A percentile compares a stretch with the other conserved stretches of the same genome.
Evolutionary conservation across 2,113 vertebrate species (phyloP).

Genomic region (Passer domesticus): DNA sequence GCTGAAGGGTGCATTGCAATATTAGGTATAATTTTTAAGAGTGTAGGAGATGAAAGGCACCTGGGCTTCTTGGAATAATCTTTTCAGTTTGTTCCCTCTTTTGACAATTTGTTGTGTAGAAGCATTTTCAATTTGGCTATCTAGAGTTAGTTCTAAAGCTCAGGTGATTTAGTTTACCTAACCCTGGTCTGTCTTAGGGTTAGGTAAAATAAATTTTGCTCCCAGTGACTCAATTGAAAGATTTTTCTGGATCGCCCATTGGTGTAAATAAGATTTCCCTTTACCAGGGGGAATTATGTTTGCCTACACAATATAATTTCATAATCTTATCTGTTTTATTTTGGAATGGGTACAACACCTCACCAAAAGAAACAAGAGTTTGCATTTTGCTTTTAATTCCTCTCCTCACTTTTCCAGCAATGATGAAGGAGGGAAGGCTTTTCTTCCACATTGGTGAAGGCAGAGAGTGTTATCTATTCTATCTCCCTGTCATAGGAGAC

Average conservation of each 20-base stretch:
- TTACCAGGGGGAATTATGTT: not conserved
- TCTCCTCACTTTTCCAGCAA: not conserved
- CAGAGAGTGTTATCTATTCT: not conserved
- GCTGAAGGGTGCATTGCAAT: not conserved
- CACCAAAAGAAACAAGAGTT: not conserved
- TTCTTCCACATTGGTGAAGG: rapidly evolving
- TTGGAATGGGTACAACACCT: not conserved
- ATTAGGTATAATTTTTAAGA: not conserved
- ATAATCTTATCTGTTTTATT: not conserved
- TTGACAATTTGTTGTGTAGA: not conserved
- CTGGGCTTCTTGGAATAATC: not conserved
- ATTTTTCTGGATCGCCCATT: not conserved
- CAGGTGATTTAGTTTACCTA: not conserved
- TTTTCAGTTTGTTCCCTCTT: not conserved
- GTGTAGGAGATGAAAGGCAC: not conserved
- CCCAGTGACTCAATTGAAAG: not conserved
- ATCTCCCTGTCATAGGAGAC: not conserved
- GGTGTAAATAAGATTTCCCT: not conserved
- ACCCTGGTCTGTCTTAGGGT: not conserved
- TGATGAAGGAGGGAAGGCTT: not conserved
- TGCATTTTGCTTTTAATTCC: not conserved
- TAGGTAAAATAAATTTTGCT: not conserved
- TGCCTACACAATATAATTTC: not conserved
- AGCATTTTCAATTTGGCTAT: not conserved
- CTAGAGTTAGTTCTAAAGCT: not conserved